These are phyloP conservation scores for Leptinotarsa texana DNA, from an alignment of 1,140 invertebrate species.

Conservation along the genomic window DNA sequence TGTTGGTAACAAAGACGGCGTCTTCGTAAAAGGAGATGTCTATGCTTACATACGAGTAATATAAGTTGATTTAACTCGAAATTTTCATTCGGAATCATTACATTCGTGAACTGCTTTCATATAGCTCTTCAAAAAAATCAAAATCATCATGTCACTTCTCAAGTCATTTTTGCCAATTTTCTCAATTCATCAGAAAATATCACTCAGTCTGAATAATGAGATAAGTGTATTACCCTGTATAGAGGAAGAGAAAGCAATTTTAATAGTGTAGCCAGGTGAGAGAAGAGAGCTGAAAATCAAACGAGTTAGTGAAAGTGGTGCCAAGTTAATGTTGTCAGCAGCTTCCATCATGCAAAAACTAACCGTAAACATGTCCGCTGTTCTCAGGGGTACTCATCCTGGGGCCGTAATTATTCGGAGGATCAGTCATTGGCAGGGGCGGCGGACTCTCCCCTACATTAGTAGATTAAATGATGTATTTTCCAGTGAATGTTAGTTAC, in stretches of 20 bases:
- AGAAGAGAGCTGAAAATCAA: conserved; percentile 24
- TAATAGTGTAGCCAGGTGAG: conserved; percentile 2
- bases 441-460: conserved; percentile 53
- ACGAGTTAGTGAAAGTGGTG: conserved; percentile 29
- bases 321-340: conserved; percentile 28
- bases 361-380: conserved; percentile 46
- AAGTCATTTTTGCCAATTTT: too few species aligned
- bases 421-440: conserved; percentile 50
- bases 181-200: too few species aligned
- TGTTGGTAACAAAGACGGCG: too few species aligned
- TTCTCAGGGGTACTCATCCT: conserved; percentile 40
- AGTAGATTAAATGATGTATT: conserved; percentile 24
- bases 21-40: too few species aligned
- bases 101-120: too few species aligned
- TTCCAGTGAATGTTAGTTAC: not conserved
- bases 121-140: too few species aligned
- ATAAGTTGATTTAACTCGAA: too few species aligned
- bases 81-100: too few species aligned
- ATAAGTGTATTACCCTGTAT: not conserved
- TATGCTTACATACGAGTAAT: too few species aligned
- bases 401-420: conserved; percentile 43
- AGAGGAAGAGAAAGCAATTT: not conserved
- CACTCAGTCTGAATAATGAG: too few species aligned
- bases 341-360: conserved; percentile 38
- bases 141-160: too few species aligned